Evolutionary conservation across 2,113 vertebrate genomes (phyloP), one percentile per base, ranked within the genome.

Genomic region (Brevimyrus niger): DNA sequence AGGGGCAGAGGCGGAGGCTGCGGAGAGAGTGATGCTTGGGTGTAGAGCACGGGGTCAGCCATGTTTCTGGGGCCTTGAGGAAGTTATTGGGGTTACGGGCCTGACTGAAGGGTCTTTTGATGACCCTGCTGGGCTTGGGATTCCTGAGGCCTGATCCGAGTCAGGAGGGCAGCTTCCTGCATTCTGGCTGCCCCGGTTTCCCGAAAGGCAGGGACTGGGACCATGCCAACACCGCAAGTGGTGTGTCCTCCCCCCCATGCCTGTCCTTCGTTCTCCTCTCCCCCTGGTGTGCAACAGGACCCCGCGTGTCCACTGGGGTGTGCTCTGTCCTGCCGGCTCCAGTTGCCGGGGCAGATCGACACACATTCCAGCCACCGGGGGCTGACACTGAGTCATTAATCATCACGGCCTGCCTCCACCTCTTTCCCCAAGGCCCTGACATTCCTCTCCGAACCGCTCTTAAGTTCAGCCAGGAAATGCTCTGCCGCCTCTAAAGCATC

Each of bases 371-470:
- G n/a, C 48, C 86, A 53, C 86, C 31, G 31, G 86, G 48, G 50
- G 17, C 48, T 17, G 48, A 58, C 50, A 19, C n/a, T 27, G 83
- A 86, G 86, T 87, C 86, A 55, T 87, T 87, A 87, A 87, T 87
- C 86, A 51, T 38, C 17, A 58, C 13, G 1, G 27, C 31, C 31
- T 31, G 48, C 27, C 31, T 35, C 48, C 21, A 50, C 17, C 48
- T 31, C 48, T 35, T 35, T 55, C 48, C 50, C 48, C 50, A 48
- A 87, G 86, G 86, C 27, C 86, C 8, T 51, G 50, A 50, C 51
- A 87, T 55, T 87, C 47, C 31, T 51, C 86, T 87, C 31, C 15
- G 6, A 87, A 53, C 48, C 8, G 31, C 50, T 27, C 10, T 86
- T 27, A 11, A 85, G 69, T 76, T 86, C 23, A 86, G 82, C 82